Evolutionary conservation across 2,888 invertebrate genomes (phyloP).

Genomic region (Gonocerus acuteangulatus): DNA sequence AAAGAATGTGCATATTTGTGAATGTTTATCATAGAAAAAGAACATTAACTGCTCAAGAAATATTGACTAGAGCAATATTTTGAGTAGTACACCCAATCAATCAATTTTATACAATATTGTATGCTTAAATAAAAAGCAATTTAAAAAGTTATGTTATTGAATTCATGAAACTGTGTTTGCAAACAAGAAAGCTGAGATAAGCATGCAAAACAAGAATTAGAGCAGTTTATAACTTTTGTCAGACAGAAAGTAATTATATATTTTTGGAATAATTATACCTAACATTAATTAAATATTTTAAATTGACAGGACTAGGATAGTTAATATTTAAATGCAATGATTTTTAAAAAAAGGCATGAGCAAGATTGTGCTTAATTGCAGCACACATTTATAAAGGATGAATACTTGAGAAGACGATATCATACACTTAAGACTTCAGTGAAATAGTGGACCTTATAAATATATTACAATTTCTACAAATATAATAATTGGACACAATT

Average conservation of each 20-base stretch:
- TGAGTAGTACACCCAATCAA: too few species aligned
- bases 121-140: too few species aligned
- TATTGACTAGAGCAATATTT: too few species aligned
- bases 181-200: too few species aligned
- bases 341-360: constrained; percentile 13
- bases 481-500: constrained; percentile 4
- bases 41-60: too few species aligned
- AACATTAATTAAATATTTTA: neutral
- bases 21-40: too few species aligned
- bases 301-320: constrained; percentile 19
- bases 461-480: neutral
- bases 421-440: constrained; percentile 1
- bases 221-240: neutral
- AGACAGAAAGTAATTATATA: neutral
- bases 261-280: neutral
- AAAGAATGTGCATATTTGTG: neutral
- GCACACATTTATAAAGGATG: constrained; percentile 14
- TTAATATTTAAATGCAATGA: constrained; percentile 17
- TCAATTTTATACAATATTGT: too few species aligned
- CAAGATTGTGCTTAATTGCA: constrained; percentile 19
- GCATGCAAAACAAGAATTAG: too few species aligned
- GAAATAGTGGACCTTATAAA: constrained; percentile 13
- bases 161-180: too few species aligned
- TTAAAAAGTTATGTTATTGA: too few species aligned
- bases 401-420: constrained; percentile 10